Percentiles rank a stretch among this genome's conserved stretches.
Evolutionary conservation across 2,113 vertebrate species (phyloP).

Genomic region (Solenodon paradoxus): DNA sequence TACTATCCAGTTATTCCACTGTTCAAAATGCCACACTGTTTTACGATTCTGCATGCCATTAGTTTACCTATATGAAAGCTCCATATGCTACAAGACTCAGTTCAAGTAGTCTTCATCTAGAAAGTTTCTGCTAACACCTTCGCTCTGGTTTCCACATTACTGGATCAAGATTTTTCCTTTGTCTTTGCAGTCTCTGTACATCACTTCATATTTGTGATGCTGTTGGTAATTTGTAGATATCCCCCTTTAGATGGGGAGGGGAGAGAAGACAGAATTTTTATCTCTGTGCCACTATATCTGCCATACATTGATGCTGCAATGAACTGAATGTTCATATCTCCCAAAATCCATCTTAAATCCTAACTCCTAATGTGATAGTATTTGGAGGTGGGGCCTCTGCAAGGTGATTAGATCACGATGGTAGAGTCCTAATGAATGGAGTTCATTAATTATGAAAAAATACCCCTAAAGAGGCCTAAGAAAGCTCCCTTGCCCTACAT

Average conservation of each 20-base stretch:
- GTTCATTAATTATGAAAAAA: too few species aligned
- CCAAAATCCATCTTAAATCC: background rate
- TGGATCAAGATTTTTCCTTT: background rate
- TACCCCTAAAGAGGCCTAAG: background rate
- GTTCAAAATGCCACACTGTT: background rate
- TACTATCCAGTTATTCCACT: background rate
- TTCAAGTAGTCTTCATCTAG: background rate
- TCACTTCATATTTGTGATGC: background rate
- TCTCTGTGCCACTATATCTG: background rate
- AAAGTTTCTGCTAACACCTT: background rate
- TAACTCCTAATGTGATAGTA: background rate
- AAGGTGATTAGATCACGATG: background rate
- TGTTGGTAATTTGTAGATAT: background rate
- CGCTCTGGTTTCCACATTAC: background rate
- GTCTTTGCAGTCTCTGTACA: background rate
- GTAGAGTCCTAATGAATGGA: background rate
- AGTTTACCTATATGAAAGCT: background rate
- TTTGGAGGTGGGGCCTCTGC: background rate
- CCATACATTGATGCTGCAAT: background rate
- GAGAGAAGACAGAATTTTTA: background rate
- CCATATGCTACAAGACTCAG: background rate
- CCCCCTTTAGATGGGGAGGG: background rate
- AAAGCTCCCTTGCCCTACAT: background rate
- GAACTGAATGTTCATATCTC: background rate
- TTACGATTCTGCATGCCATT: background rate